phyloP scores from a whole-genome alignment of 2,888 invertebrate genomes.

The Drosophila villosipedis region DNA sequence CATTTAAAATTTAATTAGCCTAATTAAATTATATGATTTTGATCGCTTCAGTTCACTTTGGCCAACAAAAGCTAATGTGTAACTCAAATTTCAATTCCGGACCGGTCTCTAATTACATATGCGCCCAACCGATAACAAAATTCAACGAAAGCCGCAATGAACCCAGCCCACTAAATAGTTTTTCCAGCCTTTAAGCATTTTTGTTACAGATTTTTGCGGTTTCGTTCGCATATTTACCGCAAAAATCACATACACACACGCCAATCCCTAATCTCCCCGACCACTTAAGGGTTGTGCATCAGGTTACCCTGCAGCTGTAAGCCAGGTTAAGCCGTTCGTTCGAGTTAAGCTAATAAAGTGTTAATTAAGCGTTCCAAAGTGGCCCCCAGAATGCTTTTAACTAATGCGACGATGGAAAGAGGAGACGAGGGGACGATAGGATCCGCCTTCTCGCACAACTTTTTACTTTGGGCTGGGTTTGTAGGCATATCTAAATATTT shows the following conservation, averaged over 20 bases:
- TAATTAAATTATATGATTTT: constrained; percentile 68
- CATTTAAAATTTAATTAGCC: constrained; percentile 53
- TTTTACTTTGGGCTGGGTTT: constrained; percentile 28
- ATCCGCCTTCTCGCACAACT: constrained; percentile 32
- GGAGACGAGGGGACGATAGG: not conserved
- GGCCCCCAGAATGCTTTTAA: constrained; percentile 62
- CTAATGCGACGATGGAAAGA: constrained; percentile 44
- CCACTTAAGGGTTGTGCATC: constrained; percentile 31
- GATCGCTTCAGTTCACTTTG: constrained; percentile 54
- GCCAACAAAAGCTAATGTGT: constrained; percentile 19
- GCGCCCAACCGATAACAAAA: constrained; percentile 23
- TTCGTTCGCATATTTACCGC: constrained; percentile 65
- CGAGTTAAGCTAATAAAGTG: constrained; percentile 72
- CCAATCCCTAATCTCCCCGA: not conserved
- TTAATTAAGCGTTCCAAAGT: constrained; percentile 74
- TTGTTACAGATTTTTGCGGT: constrained; percentile 68
- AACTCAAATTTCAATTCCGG: constrained; percentile 46
- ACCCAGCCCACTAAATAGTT: constrained; percentile 53
- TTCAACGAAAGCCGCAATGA: constrained; percentile 35
- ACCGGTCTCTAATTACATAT: constrained; percentile 47
- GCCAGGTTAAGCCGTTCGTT: constrained; percentile 62
- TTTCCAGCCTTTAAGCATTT: constrained; percentile 76
- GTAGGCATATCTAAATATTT: constrained; percentile 75
- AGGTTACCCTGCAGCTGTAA: constrained; percentile 40
- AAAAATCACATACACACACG: constrained; percentile 54